Base-by-base conservation (phyloP, 2,888 invertebrate genomes). In the Byasa hedistus region DNA sequence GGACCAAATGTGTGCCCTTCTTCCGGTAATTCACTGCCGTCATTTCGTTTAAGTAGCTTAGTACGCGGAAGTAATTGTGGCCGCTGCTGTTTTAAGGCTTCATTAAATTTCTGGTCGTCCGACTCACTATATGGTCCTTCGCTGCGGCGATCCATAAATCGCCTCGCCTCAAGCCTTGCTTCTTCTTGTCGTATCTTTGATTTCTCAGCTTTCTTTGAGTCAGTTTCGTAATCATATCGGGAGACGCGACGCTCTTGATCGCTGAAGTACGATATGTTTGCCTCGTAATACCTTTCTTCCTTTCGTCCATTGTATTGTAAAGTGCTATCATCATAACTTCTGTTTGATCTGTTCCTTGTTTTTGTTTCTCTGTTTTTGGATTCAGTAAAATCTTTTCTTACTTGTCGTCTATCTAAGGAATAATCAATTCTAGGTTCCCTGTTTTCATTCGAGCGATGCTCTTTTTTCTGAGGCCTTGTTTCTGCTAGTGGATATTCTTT, bases 1-100 rank as follows among this genome's bases (percentile, higher is more conserved):
- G 97, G 96, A 1, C 97, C 97, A 81, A 96, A 97, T 72, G 94
- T 95, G 78, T 96, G 96, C 15, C 94, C 94, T 66, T 93, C 93
- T 76, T 93, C 92, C 61, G 91, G 91, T 69, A 92, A 84, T 73
- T 93, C 93, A 66, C 78, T 83, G 67, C 84, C 86, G 68, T 92
- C 92, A 22, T 93, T 84, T 72, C 93, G 92, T 77, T 95, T 94
- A 61, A 94, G 84, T 58, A 95, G 84, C 79, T 95, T 95, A 1
- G 96, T 96, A 66, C 96, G 92, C 0, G 96, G 96, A 57, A 96
- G 85, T 65, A 95, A 87, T 76, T 93, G 93, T 44, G 92, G 92
- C 75, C 91, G 92, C 75, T 93, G 79, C 76, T 91, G 89, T 68
- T 91, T 92, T 66, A 87, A 81, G 24, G 89, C 91, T 73, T 87